Percentiles rank a stretch among this genome's conserved stretches.
phyloP scores from a whole-genome alignment of 2,113 vertebrate species.

The Indri indri region DNA sequence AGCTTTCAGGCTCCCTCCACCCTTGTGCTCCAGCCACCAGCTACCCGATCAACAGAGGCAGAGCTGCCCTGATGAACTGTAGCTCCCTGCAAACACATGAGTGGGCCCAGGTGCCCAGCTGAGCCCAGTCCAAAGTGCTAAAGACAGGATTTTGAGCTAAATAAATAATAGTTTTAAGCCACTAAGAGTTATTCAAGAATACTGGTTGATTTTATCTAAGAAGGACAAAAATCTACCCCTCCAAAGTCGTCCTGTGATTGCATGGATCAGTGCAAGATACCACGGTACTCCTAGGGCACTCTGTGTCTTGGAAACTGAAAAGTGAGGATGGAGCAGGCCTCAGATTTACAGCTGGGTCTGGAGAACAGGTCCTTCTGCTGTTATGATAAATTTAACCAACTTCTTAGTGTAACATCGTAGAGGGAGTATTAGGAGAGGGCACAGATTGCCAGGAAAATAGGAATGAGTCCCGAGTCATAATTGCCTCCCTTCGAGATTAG shows the following conservation, averaged over 20 bases:
- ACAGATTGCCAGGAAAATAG: not conserved
- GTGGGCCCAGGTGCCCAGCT: not conserved
- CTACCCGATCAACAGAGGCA: not conserved
- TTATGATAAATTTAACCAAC: not conserved
- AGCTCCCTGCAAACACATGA: not conserved
- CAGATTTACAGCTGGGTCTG: not conserved
- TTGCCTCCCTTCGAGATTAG: not conserved
- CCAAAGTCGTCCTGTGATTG: not conserved
- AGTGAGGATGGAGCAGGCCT: not conserved
- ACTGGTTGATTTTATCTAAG: not conserved
- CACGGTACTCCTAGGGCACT: not conserved
- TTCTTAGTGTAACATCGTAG: not conserved
- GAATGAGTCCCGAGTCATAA: not conserved
- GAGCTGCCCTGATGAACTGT: not conserved
- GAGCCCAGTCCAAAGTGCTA: not conserved
- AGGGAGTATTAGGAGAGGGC: not conserved
- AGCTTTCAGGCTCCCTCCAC: not conserved
- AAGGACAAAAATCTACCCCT: not conserved
- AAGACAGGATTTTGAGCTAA: not conserved
- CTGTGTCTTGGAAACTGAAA: not conserved
- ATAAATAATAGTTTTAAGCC: not conserved
- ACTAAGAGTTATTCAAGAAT: not conserved
- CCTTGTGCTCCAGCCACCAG: not conserved
- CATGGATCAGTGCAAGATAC: not conserved
- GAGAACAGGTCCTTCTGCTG: not conserved